A percentile compares a stretch with the other conserved stretches of the same genome.
Evolutionary conservation across 1,140 invertebrate genomes (phyloP).

Genomic region (Aphelinus certus): DNA sequence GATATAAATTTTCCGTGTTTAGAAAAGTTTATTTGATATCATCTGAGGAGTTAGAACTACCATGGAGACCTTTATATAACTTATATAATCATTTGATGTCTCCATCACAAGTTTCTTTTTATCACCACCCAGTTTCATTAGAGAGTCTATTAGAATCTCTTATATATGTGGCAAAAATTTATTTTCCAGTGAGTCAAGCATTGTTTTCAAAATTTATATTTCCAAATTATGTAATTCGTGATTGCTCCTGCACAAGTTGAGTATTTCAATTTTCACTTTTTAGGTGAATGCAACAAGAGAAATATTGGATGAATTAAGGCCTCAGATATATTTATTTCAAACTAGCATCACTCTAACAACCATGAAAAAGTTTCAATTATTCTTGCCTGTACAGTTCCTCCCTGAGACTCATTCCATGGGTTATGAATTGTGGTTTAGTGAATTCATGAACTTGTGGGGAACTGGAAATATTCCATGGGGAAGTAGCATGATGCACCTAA

Average conservation of each 20-base stretch:
- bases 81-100: conserved; percentile 66
- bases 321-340: conserved; percentile 79
- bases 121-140: conserved; percentile 68
- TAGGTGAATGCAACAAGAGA: conserved; percentile 78
- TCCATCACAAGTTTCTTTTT: conserved; percentile 69
- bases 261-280: conserved; percentile 12
- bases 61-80: conserved; percentile 88
- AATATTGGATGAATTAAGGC: conserved; percentile 85
- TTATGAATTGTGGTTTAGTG: conserved; percentile 84
- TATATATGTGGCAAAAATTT: conserved; percentile 54
- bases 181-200: conserved; percentile 58
- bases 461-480: conserved; percentile 76
- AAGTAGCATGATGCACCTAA: conserved; percentile 75
- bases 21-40: conserved; percentile 83
- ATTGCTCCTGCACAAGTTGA: neutral
- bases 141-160: conserved; percentile 50
- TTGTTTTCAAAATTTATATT: conserved; percentile 21
- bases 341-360: conserved; percentile 67
- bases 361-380: conserved; percentile 75
- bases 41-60: conserved; percentile 81
- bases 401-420: conserved; percentile 72
- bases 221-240: too few species aligned
- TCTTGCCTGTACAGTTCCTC: conserved; percentile 78
- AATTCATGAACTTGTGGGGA: conserved; percentile 81
- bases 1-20: conserved; percentile 42